Conservation (phyloP, 2,113 vertebrate species). For the Oreotragus oreotragus region DNA sequence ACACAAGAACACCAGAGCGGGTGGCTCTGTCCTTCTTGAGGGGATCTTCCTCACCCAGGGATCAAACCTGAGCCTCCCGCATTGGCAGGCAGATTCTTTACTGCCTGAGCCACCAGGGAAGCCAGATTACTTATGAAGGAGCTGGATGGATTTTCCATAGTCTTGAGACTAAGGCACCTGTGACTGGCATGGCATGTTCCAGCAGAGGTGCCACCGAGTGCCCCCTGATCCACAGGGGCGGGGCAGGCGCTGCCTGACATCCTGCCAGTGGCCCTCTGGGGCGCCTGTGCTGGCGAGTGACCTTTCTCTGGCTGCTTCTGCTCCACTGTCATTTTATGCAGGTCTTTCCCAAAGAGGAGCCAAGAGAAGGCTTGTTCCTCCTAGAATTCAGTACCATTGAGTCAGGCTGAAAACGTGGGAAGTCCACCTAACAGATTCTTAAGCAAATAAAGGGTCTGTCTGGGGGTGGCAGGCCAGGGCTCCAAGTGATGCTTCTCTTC, state of each 20-base stretch:
- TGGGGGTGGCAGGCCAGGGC: neutral
- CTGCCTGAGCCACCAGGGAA: neutral
- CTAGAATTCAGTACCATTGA: neutral
- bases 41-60: neutral
- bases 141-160: neutral
- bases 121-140: neutral
- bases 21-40: neutral
- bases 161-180: neutral
- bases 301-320: neutral
- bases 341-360: neutral
- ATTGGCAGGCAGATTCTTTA: neutral
- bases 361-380: neutral
- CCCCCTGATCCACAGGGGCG: rapidly evolving
- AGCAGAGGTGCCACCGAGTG: neutral
- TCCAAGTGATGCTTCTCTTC: neutral
- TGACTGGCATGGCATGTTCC: neutral
- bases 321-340: neutral
- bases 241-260: neutral
- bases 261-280: neutral
- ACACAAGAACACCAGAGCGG: neutral
- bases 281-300: neutral
- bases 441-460: neutral
- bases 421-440: neutral
- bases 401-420: neutral
- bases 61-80: neutral